A percentile compares a stretch with the other conserved stretches of the same genome.
These are phyloP conservation scores for Philopedon plagiatum DNA, from an alignment of 2,888 invertebrate genomes.

Conservation along the genomic window DNA sequence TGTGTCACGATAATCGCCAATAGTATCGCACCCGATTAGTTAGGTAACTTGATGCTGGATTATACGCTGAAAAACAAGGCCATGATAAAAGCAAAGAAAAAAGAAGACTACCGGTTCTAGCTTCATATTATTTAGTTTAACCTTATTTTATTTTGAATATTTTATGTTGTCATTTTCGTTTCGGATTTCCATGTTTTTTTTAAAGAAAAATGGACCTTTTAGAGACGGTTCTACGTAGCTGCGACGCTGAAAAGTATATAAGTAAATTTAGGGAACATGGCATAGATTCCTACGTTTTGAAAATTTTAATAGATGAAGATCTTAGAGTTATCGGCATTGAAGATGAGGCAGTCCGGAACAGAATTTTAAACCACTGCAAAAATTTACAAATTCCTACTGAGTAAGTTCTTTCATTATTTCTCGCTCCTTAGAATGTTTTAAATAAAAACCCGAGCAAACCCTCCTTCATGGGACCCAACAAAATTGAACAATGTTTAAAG, in stretches of 20 bases:
- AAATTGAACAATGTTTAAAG: too few relatives aligned
- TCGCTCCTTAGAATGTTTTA: too few relatives aligned
- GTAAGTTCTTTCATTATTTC: slow-evolving; percentile 51
- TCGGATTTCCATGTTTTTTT: neutral
- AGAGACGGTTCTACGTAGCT: slow-evolving; percentile 59
- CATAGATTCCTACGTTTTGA: slow-evolving; percentile 57
- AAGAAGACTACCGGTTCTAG: too few relatives aligned
- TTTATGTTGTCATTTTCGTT: neutral
- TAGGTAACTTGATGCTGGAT: too few relatives aligned
- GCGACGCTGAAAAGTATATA: slow-evolving; percentile 58
- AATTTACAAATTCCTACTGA: slow-evolving; percentile 60
- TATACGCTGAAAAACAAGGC: too few relatives aligned
- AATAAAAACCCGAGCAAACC: too few relatives aligned
- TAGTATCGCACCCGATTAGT: too few relatives aligned
- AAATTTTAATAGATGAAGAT: slow-evolving; percentile 59
- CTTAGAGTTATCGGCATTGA: slow-evolving; percentile 56
- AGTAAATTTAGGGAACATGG: slow-evolving; percentile 57
- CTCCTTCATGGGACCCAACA: too few relatives aligned
- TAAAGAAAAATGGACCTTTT: slow-evolving; percentile 55
- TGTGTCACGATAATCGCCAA: too few relatives aligned
- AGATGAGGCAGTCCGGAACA: slow-evolving; percentile 52
- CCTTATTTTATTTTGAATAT: neutral
- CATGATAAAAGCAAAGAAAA: too few relatives aligned
- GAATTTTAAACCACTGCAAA: slow-evolving; percentile 48
- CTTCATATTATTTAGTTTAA: neutral